Evolutionary conservation across 2,113 vertebrate genomes (phyloP).

Genomic region (Serilophus lunatus): DNA sequence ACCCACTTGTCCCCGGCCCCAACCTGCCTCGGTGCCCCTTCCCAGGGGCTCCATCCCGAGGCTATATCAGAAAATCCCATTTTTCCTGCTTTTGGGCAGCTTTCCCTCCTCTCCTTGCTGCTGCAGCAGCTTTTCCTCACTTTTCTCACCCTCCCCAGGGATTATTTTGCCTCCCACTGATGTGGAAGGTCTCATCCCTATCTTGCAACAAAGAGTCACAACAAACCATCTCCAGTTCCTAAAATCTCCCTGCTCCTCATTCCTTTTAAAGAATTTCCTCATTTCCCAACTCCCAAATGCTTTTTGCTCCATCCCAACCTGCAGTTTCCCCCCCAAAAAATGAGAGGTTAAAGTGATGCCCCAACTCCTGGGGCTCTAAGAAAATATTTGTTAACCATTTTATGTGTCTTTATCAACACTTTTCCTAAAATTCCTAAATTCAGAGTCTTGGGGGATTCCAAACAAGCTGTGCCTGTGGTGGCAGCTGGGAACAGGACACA

Average conservation of each 20-base stretch:
- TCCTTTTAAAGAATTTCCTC: not conserved
- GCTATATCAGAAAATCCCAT: not conserved
- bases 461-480: not conserved
- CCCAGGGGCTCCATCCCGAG: not conserved
- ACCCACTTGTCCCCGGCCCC: constrained; percentile 32
- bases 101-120: not conserved
- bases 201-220: rapidly evolving
- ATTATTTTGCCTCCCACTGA: not conserved
- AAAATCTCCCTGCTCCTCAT: not conserved
- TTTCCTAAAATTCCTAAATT: rapidly evolving
- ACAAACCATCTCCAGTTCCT: not conserved
- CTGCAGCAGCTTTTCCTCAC: not conserved
- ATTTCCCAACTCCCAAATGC: not conserved
- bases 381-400: rapidly evolving
- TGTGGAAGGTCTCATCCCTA: not conserved
- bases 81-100: not conserved
- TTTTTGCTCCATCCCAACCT: not conserved
- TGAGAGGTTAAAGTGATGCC: rapidly evolving
- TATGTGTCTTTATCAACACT: not conserved
- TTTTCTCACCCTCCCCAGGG: rapidly evolving
- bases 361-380: not conserved
- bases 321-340: not conserved
- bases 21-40: not conserved
- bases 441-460: not conserved
- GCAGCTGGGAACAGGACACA: not conserved